Percentiles rank a stretch among this genome's conserved stretches.
Evolutionary conservation across 2,888 invertebrate genomes (phyloP).

Genomic region (Oithona nana): DNA sequence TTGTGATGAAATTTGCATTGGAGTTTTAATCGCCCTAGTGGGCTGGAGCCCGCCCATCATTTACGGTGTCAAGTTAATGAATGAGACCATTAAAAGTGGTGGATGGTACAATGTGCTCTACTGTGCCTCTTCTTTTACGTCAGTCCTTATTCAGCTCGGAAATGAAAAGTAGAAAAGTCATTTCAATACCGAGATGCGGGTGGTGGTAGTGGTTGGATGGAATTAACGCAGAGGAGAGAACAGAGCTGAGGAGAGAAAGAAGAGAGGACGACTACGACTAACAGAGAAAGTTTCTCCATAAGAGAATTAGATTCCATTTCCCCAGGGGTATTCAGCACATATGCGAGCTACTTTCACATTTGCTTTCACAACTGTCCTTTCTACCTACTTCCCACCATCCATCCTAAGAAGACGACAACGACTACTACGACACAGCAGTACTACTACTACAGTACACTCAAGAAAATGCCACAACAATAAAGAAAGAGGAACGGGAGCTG

Average conservation of each 20-base stretch:
- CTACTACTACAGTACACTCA: too few species aligned
- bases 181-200: not conserved
- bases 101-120: too few species aligned
- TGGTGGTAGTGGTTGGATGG: not conserved
- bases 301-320: not conserved
- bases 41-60: too few species aligned
- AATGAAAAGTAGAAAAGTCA: not conserved
- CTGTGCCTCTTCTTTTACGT: too few species aligned
- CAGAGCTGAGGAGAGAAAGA: not conserved
- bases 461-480: too few species aligned
- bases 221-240: not conserved
- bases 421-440: too few species aligned
- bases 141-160: not conserved
- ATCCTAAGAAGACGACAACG: not conserved
- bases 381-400: not conserved
- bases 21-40: too few species aligned
- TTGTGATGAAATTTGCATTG: too few species aligned
- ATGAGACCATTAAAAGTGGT: too few species aligned
- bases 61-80: too few species aligned
- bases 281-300: not conserved
- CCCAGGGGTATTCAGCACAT: not conserved
- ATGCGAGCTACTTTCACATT: not conserved
- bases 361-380: not conserved
- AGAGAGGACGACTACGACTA: too few species aligned
- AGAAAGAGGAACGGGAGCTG: too few species aligned